These are phyloP conservation scores for Lycophotia porphyrea DNA, from an alignment of 2,888 invertebrate genomes.

Conservation along the genomic window DNA sequence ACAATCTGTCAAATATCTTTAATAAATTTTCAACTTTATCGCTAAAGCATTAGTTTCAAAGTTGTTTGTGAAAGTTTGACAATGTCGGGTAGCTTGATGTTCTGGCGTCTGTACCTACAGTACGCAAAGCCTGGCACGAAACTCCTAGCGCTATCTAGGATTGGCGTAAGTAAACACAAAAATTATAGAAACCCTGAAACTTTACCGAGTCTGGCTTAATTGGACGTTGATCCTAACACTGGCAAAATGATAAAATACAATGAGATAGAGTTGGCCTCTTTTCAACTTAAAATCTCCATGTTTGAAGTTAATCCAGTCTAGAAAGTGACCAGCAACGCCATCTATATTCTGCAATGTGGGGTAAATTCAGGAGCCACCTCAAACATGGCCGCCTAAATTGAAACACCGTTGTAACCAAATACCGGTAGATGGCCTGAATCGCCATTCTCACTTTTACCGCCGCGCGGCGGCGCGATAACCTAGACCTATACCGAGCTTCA, in stretches of 20 bases:
- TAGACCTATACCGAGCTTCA: not conserved
- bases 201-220: not conserved
- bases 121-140: not conserved
- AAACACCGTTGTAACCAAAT: not conserved
- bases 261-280: not conserved
- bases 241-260: not conserved
- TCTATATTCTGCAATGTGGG: slow-evolving; percentile 7
- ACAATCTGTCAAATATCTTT: too few relatives aligned
- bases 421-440: slow-evolving; percentile 8
- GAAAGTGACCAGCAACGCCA: not conserved
- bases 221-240: not conserved
- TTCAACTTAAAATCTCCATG: not conserved
- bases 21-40: too few relatives aligned
- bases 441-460: not conserved
- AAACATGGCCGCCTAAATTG: too few relatives aligned
- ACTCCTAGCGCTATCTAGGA: slow-evolving; percentile 14
- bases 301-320: not conserved
- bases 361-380: not conserved
- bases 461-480: not conserved
- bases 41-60: too few relatives aligned
- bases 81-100: too few relatives aligned
- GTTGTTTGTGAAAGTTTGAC: too few relatives aligned
- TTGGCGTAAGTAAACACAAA: not conserved
- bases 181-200: not conserved
- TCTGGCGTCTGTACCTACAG: too few relatives aligned